Evolutionary conservation across 2,888 invertebrate genomes (phyloP), one percentile per base, ranked within the genome.

Genomic region (Andrena camellia): DNA sequence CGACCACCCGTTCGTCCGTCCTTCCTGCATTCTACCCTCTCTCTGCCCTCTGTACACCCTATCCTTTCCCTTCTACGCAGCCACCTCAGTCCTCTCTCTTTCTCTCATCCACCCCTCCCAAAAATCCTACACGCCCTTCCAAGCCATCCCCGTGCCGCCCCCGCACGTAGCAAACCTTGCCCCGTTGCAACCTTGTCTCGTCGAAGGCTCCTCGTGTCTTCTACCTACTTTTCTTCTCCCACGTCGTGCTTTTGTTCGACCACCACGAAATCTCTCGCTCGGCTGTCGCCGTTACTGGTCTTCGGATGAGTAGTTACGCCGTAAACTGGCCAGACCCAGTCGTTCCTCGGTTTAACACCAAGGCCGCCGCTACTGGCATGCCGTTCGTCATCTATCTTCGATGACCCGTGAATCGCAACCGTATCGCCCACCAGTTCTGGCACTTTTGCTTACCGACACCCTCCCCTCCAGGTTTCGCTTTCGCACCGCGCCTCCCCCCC

Each of bases 1-100:
- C 92, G 92, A 90, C 92, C 92, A 91, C 91, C 91, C 90, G 83
- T 75, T 84, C 78, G 84, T 85, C 87, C 90, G 85, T 87, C 86
- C 84, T 84, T 83, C 87, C 86, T 83, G 67, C 79, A 70, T 85
- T 81, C 78, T 64, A 80, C 76, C 83, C 78, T 85, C 83, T 73
- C 78, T 76, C 79, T 52, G 63, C 6, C 35, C 63, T 48, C 13
- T 20, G 5, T 35, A 48, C 54, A 7, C 29, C 50, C 71, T 23
- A 4, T 69, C 69, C 52, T 67, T 66, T 35, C 4, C 42, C 17
- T 50, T 35, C 63, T 57, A 5, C 26, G 10, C 29, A 7, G 3
- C 35, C 20, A 13, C 31, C 26, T 35, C 52, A 33, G 68, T 60
- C 54, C 64, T 72, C 72, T 20, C 75, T 69, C 54, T 78, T 31